Base-by-base conservation (phyloP, 2,888 invertebrate species). In the Entomobrya multifasciata region DNA sequence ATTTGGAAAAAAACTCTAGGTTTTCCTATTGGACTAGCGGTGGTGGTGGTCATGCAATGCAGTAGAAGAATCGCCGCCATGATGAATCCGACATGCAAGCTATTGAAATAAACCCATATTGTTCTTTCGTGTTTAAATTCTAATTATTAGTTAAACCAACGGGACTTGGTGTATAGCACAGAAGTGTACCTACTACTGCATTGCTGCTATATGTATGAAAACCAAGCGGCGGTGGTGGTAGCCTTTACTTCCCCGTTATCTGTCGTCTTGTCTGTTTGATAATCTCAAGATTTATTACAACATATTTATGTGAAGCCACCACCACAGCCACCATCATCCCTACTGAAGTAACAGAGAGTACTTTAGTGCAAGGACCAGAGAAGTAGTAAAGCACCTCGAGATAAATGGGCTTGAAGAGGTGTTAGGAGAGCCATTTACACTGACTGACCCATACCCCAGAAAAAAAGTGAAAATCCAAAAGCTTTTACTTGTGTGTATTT, bases 371-470 rank as follows among this genome's bases (percentile, higher is more conserved):
- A 76, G 55, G 15, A 52, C 13, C 72, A 74, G 76, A 55, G 30
- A 49, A 74, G 36, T 44, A 67, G 15, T 62, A 57, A 8, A 22
- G 25, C 27, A 13, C n/a, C 36, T 36, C 67, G 82, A 82, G 82
- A 82, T 82, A 82, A 82, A 82, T 82, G 82, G 82, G 82, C 60
- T 30, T 74, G 82, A 90, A 90, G 90, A 90, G 90, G 90, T 90
- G 90, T 89, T 90, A 82, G 88, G 89, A 90, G 89, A 90, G 90
- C 89, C 89, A 90, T 90, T 76, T 90, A 90, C 81, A 88, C 84
- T 89, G 89, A 89, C 89, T 88, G 80, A 87, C 76, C 72, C 57
- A 27, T 11, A 60, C 60, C 62, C 41, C 22, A 67, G 44, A 67
- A 44, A 55, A n/a, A 10, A 55, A 67, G 27, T 44, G 27, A 72